Percentiles rank a stretch among this genome's conserved stretches.
These are phyloP conservation scores for Brienomyrus longianalis DNA, from an alignment of 2,113 vertebrate genomes.

Conservation along the genomic window DNA sequence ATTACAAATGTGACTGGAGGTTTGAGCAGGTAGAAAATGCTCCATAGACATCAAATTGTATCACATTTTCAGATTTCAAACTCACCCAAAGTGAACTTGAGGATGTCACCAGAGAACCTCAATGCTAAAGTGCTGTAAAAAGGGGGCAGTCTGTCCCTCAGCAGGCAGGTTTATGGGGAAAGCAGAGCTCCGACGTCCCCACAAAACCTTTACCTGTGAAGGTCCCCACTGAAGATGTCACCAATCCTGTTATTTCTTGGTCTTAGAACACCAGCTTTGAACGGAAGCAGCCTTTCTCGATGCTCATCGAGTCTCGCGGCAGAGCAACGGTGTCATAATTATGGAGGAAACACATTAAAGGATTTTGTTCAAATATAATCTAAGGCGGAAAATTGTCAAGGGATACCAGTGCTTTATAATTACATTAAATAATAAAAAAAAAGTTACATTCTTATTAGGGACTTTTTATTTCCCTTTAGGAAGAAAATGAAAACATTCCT, in stretches of 20 bases:
- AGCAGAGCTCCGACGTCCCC: not conserved
- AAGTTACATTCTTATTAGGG: not conserved
- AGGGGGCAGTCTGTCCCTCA: not conserved
- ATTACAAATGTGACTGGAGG: not conserved
- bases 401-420: not conserved
- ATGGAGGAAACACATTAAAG: not conserved
- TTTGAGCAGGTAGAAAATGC: not conserved
- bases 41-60: not conserved
- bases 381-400: not conserved
- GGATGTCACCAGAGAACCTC: not conserved
- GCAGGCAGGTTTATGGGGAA: not conserved
- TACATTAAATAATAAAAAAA: not conserved
- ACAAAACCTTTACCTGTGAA: not conserved
- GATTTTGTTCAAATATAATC: not conserved
- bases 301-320: not conserved
- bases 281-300: not conserved
- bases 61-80: not conserved
- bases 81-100: not conserved
- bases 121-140: not conserved
- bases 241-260: not conserved
- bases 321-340: not conserved
- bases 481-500: conserved; percentile 3
- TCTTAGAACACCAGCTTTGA: not conserved
- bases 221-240: not conserved
- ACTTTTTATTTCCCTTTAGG: conserved; percentile 6